Percentiles rank a stretch among this genome's conserved stretches.
phyloP scores from a whole-genome alignment of 2,888 invertebrate genomes.

The Corythucha ciliata region DNA sequence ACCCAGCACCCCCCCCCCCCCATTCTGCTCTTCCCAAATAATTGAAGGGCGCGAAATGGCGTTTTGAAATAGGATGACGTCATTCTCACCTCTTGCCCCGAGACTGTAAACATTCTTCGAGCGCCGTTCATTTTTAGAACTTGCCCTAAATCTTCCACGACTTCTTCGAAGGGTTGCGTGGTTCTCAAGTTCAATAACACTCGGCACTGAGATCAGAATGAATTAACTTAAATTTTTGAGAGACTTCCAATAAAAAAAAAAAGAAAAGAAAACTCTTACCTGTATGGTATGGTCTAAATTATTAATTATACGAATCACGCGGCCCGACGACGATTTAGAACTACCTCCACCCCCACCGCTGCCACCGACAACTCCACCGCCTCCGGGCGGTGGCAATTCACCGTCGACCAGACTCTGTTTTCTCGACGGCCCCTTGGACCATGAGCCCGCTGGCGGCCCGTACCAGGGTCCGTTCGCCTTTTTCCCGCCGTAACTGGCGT shows the following conservation, averaged over 20 bases:
- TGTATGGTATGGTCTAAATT: conserved; percentile 86
- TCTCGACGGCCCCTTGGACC: conserved; percentile 43
- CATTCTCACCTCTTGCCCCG: conserved; percentile 72
- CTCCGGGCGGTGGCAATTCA: conserved; percentile 60
- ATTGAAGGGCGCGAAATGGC: background rate
- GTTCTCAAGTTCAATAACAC: conserved; percentile 85
- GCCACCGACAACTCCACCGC: conserved; percentile 47
- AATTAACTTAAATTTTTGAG: background rate
- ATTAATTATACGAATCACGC: conserved; percentile 87
- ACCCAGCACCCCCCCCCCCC: background rate
- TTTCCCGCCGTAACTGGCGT: conserved; percentile 83
- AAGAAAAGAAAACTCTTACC: conserved; percentile 44
- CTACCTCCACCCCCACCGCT: conserved; percentile 43
- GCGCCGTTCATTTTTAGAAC: conserved; percentile 86
- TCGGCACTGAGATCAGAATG: conserved; percentile 55
- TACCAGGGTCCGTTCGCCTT: conserved; percentile 77
- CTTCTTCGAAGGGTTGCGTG: conserved; percentile 88
- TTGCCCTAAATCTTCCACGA: conserved; percentile 84
- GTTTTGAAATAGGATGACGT: background rate
- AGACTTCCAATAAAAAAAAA: background rate
- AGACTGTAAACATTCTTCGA: conserved; percentile 83
- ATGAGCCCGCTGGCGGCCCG: conserved; percentile 44
- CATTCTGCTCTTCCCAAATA: background rate
- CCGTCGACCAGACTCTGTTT: conserved; percentile 78
- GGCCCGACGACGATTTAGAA: conserved; percentile 64